A percentile compares a stretch with the other conserved stretches of the same genome.
These are phyloP conservation scores for Toxotes lorentzi DNA, from an alignment of 2,797 vertebrate species.

Conservation along the genomic window DNA sequence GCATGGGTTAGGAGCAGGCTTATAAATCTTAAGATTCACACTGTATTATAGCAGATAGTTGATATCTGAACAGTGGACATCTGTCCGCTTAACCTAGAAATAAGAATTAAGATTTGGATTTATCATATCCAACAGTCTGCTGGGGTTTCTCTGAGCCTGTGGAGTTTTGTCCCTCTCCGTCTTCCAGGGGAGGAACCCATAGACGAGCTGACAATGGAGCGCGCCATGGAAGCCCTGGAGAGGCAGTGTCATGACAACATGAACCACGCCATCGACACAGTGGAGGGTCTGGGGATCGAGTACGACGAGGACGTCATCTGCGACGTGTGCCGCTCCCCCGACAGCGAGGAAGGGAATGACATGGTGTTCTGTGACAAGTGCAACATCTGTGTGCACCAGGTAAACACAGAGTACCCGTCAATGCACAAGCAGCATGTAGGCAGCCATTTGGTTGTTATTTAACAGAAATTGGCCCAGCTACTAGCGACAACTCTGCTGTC, in stretches of 20 bases:
- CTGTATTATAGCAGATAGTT: background rate
- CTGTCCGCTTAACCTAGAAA: background rate
- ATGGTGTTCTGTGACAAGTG: constrained; percentile 99
- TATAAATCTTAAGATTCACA: background rate
- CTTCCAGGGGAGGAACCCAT: constrained; percentile 88
- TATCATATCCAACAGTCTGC: background rate
- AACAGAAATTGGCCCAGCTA: background rate
- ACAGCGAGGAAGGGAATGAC: constrained; percentile 98
- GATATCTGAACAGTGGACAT: background rate
- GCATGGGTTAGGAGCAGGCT: constrained; percentile 89
- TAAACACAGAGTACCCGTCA: constrained; percentile 52
- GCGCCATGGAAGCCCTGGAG: constrained; percentile 93
- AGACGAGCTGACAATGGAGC: constrained; percentile 96
- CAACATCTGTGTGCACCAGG: constrained; percentile 99
- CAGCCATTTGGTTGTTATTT: background rate
- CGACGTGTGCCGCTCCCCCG: constrained; percentile 97
- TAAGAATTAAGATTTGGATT: background rate
- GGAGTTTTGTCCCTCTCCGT: background rate
- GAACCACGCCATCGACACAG: constrained; percentile 98
- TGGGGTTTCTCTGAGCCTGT: constrained; percentile 9
- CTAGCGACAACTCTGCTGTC: background rate
- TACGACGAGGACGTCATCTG: constrained; percentile 99
- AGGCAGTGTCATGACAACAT: constrained; percentile 96
- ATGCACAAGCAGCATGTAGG: background rate
- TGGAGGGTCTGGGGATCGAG: constrained; percentile 96